Conservation (phyloP, 1,140 invertebrate genomes). For the Mylabris phalerata region DNA sequence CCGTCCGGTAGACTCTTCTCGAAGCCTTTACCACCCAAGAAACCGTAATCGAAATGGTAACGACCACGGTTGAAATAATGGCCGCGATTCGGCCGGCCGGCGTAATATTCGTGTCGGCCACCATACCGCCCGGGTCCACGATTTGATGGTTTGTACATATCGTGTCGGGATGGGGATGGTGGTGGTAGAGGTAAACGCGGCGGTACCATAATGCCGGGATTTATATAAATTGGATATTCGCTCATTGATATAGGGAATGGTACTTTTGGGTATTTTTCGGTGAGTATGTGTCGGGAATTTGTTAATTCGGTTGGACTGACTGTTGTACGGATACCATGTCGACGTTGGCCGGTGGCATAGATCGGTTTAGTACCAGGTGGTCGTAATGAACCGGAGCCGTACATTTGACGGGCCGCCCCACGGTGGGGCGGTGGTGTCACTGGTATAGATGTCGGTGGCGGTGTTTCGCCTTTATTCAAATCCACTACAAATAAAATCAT, state of each 20-base stretch:
- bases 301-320: constrained; percentile 19
- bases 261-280: constrained; percentile 1
- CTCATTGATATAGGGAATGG: constrained; percentile 4
- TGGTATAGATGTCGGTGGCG: background rate
- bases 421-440: constrained; percentile 39
- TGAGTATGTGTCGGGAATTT: background rate
- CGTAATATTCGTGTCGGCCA: constrained; percentile 19
- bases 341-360: constrained; percentile 24
- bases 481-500: too few species aligned
- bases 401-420: constrained; percentile 52
- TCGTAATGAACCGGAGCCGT: constrained; percentile 49
- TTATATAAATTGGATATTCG: constrained; percentile 1
- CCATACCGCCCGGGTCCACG: constrained; percentile 21
- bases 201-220: background rate
- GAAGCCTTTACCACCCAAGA: constrained; percentile 22
- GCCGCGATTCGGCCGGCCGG: constrained; percentile 18
- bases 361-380: constrained; percentile 36
- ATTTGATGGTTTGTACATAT: constrained; percentile 4
- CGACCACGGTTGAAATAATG: constrained; percentile 17
- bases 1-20: constrained; percentile 5
- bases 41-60: constrained; percentile 23
- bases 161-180: background rate
- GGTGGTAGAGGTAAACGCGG: background rate
- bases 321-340: constrained; percentile 28
- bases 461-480: too few species aligned